Percentiles rank a stretch among this genome's conserved stretches.
Evolutionary conservation across 2,113 vertebrate genomes (phyloP).

Genomic region (Ascaphus truei): DNA sequence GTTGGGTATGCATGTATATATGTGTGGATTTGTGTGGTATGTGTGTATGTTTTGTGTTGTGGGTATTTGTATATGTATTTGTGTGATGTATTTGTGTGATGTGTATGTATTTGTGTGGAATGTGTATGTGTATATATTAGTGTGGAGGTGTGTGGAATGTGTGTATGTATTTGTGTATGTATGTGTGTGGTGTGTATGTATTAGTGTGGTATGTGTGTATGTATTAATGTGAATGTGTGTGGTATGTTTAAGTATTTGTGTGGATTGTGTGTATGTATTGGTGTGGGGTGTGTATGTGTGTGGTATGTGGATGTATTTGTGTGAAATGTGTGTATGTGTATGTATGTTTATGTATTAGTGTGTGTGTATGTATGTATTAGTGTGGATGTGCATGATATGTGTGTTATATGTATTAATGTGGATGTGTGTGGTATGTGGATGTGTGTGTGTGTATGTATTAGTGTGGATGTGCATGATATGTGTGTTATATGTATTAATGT

Average conservation of each 20-base stretch:
- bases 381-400: conserved; percentile 3
- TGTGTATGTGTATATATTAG: neutral
- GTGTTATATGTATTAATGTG: neutral
- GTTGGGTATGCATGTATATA: too few species aligned
- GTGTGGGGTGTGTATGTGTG: neutral
- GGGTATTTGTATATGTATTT: neutral
- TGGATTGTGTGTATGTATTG: too few species aligned
- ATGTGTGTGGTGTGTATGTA: neutral
- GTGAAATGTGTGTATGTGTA: too few species aligned
- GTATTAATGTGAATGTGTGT: neutral
- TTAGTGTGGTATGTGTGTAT: neutral
- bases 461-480: conserved; percentile 3
- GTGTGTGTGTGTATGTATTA: conserved; percentile 1
- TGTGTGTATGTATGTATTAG: too few species aligned
- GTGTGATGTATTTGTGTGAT: neutral
- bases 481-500: too few species aligned
- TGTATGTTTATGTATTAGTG: too few species aligned
- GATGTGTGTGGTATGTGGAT: neutral
- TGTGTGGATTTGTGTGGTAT: too few species aligned
- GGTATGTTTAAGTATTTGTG: neutral
- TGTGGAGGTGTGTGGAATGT: neutral
- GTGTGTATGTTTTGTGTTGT: too few species aligned
- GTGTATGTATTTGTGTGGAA: neutral
- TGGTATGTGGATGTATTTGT: neutral
- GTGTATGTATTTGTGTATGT: neutral